Base-by-base conservation (phyloP, 2,113 vertebrate genomes). In the Sinosuthora webbiana region DNA sequence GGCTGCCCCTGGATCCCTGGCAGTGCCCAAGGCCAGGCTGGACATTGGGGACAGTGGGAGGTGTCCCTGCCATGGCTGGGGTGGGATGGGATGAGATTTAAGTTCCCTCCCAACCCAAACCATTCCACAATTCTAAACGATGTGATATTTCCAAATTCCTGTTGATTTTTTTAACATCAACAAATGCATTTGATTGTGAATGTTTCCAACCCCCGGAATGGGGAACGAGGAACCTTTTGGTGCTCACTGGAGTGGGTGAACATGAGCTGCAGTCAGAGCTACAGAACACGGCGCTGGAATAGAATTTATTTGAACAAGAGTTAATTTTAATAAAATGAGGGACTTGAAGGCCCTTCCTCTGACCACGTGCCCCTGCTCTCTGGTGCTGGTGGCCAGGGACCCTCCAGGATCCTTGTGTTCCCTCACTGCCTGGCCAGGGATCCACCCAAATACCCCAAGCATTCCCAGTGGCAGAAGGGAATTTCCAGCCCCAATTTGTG, bases 51-150 rank as follows among this genome's bases (percentile, higher is more conserved):
- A 25, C 11, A 15, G 6, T 13, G 68, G 39, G 3, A 83, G 39
- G 2, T 37, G 57, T 18, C 68, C 57, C 68, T 71, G 67, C 23
- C 24, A n/a, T 3, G 22, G 45, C 30, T 2, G n/a, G 57, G 22
- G 28, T 28, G 47, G 47, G 0, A 18, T 0, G 0, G 6, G 30
- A 0, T 77, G 53, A 0, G 5, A 4, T 62, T 78, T 62, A 12
- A 19, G 9, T 0, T 45, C 64, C 50, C 5, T 59, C 14, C n/a
- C 41, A 16, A 9, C 33, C 64, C 45, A 55, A 39, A n/a, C 28
- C 41, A 24, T 45, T 45, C 63, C 45, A 33, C 1, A 9, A 41
- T 47, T 47, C 35, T 20, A 63, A 63, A 28, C 41, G 25, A 67
- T 25, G 23, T 8, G 24, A 17, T 49, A 64, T 42, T 83, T 73